Base-by-base conservation (phyloP, 2,888 invertebrate species). In the Rhodophaea formosa region DNA sequence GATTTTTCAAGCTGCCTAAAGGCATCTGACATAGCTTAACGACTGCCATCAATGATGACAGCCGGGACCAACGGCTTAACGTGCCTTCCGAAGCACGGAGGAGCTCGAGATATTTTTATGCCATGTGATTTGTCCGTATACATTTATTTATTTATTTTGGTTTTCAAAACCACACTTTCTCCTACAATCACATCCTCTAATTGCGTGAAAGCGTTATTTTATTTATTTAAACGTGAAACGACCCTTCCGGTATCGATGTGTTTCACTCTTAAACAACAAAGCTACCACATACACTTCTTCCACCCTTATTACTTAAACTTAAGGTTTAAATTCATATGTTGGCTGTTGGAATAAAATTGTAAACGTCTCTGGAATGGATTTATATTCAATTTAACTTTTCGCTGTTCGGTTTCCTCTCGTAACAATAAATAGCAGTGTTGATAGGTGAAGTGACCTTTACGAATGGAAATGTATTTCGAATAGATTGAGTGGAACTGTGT, bases 331-430 rank as follows among this genome's bases (percentile, higher is more conserved):
- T 64, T 7, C 45, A 12, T 0, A 43, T 46, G 15, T 8, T 17
- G n/a, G 2, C 3, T 35, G 15, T 16, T 39, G 17, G 29, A 15
- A 14, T 56, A 59, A 53, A 10, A 58, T 70, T 51, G 66, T 30
- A 57, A 55, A 65, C 57, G 69, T 67, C 65, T 55, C 46, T 54
- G 47, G 64, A 72, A 70, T 71, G 74, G 75, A 78, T 78, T 77
- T 77, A 77, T 77, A 74, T 77, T 77, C 77, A 78, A 78, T 78
- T 78, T 75, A 77, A 77, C 75, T 77, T 77, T 76, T 70, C 68
- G 71, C 66, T 72, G 72, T 69, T 71, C 63, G 71, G 72, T 71
- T 72, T 66, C 69, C 69, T 71, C 69, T 72, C 65, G 72, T 70
- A 64, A 71, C 69, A 67, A 74, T 74, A 74, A 74, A 74, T 67